Conservation (phyloP, 2,797 vertebrate species). For the Fratercula arctica region DNA sequence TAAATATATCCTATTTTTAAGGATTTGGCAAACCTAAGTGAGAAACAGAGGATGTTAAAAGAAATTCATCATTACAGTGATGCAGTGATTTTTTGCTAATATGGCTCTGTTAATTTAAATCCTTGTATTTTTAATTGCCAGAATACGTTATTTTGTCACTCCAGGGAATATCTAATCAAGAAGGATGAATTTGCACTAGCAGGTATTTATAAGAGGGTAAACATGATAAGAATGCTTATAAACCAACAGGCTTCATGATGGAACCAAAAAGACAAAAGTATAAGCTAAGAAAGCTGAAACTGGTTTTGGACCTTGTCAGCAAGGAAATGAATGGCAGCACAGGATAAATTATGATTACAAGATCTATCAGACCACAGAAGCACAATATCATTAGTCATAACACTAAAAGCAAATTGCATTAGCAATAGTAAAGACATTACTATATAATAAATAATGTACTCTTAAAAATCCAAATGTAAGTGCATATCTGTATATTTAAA, state of each 20-base stretch:
- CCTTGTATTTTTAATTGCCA: background rate
- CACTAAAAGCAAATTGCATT: background rate
- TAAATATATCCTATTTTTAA: background rate
- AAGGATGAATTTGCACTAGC: background rate
- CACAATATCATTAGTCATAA: background rate
- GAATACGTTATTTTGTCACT: background rate
- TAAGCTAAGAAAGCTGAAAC: background rate
- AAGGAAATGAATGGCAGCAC: background rate
- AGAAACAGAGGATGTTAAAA: background rate
- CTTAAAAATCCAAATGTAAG: background rate
- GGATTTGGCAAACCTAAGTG: background rate
- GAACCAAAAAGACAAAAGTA: background rate
- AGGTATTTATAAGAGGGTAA: background rate
- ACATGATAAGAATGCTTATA: background rate
- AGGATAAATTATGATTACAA: background rate
- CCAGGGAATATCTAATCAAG: background rate
- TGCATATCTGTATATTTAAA: background rate
- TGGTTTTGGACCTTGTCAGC: background rate
- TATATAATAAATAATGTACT: background rate
- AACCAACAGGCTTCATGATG: background rate
- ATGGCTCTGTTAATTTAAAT: background rate
- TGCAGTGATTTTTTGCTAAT: background rate
- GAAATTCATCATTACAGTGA: background rate
- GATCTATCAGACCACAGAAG: background rate
- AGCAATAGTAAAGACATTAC: background rate